phyloP scores from a whole-genome alignment of 1,140 invertebrate species.

The Heliconius himera region DNA sequence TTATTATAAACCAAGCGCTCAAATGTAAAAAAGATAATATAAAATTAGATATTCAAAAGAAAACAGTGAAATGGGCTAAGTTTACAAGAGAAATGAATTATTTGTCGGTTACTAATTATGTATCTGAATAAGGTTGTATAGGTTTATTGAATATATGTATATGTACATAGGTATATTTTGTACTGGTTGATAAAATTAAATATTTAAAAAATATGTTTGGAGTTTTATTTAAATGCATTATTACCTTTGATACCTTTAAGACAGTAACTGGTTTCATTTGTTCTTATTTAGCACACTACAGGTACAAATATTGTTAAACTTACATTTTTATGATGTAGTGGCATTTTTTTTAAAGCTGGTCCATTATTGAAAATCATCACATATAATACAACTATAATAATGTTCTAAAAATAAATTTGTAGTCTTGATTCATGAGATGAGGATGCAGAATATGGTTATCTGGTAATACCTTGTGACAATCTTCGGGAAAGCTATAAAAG shows the following conservation, averaged over 20 bases:
- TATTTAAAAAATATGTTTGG: background rate
- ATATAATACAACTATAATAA: too few species aligned
- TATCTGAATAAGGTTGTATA: slow-evolving; percentile 24
- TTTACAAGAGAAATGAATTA: slow-evolving; percentile 61
- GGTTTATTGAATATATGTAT: background rate
- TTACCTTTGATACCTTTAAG: background rate
- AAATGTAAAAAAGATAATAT: slow-evolving; percentile 84
- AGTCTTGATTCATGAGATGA: too few species aligned
- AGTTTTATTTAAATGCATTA: background rate
- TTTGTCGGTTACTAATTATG: slow-evolving; percentile 55
- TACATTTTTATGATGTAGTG: too few species aligned
- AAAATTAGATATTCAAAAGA: slow-evolving; percentile 81
- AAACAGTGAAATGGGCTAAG: slow-evolving; percentile 60
- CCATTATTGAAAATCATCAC: too few species aligned
- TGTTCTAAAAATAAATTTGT: too few species aligned
- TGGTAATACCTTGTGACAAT: too few species aligned
- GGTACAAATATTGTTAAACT: too few species aligned
- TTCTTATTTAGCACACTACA: too few species aligned
- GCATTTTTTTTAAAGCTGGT: too few species aligned
- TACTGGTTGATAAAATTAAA: background rate
- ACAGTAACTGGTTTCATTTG: too few species aligned
- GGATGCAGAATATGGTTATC: too few species aligned
- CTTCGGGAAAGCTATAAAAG: too few species aligned
- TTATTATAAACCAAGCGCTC: slow-evolving; percentile 85
- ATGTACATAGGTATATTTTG: background rate